These are phyloP conservation scores for Hoplodrina ambigua DNA, from an alignment of 2,888 invertebrate species.

Conservation along the genomic window DNA sequence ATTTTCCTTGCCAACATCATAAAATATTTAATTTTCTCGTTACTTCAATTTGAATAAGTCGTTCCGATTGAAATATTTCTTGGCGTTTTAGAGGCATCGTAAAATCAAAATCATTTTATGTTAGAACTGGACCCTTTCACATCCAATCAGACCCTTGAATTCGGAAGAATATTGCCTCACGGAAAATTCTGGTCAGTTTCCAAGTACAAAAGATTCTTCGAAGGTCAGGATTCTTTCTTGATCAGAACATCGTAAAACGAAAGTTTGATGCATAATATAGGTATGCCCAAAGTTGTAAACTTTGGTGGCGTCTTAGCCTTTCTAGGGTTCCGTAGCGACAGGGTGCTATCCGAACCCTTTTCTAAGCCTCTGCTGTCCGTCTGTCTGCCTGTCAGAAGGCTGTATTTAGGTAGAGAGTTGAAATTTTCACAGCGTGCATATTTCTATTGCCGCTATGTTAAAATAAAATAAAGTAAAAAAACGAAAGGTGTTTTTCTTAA, in stretches of 20 bases:
- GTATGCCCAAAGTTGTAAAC: slow-evolving; percentile 22
- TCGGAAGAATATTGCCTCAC: slow-evolving; percentile 28
- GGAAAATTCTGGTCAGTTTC: slow-evolving; percentile 37
- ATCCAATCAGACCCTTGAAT: slow-evolving; percentile 48
- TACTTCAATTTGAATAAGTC: slow-evolving; percentile 4
- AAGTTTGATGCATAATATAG: slow-evolving; percentile 35
- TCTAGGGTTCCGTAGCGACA: no score
- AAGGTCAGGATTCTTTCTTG: slow-evolving; percentile 37
- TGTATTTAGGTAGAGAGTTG: no score
- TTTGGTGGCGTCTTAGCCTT: neutral
- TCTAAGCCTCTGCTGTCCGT: no score
- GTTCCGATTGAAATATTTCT: slow-evolving; percentile 21
- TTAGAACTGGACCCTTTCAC: slow-evolving; percentile 39
- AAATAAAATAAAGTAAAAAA: no score
- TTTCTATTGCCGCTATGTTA: no score
- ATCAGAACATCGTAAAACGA: slow-evolving; percentile 39
- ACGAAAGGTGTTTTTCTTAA: no score
- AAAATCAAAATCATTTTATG: slow-evolving; percentile 43
- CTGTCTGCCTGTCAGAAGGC: no score
- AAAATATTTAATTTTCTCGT: neutral
- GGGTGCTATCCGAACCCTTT: no score
- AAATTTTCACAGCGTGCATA: no score
- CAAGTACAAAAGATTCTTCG: slow-evolving; percentile 47
- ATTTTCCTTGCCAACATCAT: neutral
- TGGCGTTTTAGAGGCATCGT: slow-evolving; percentile 23